phyloP scores from a whole-genome alignment of 64 coral and sea anemone species.

The Anthopleura sola region DNA sequence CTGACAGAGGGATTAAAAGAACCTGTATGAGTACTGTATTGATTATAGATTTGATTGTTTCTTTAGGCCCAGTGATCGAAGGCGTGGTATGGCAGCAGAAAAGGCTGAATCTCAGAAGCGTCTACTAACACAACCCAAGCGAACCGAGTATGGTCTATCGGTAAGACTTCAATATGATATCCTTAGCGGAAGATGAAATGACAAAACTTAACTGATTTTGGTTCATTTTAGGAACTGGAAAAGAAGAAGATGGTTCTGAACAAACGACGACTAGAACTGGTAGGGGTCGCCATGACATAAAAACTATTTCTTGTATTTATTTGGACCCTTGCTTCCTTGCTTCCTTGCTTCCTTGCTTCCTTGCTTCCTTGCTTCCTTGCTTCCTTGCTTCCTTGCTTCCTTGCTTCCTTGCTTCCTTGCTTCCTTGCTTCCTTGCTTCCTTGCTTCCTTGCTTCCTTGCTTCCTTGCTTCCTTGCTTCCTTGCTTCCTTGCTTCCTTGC shows the following conservation, averaged over 20 bases:
- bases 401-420: background rate
- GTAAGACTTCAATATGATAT: constrained; percentile 39
- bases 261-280: constrained; percentile 70
- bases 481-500: too few species aligned
- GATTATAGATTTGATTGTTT: background rate
- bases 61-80: constrained; percentile 79
- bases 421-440: too few species aligned
- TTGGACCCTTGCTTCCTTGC: background rate
- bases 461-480: too few species aligned
- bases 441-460: too few species aligned
- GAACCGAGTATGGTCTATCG: constrained; percentile 80
- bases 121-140: constrained; percentile 73
- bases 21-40: too few species aligned
- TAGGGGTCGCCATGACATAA: too few species aligned
- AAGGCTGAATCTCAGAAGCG: constrained; percentile 85
- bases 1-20: too few species aligned
- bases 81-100: constrained; percentile 77
- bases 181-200: background rate
- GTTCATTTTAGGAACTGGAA: constrained; percentile 58
- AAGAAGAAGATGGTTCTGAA: constrained; percentile 86
- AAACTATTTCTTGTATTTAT: too few species aligned
- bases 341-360: background rate
- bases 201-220: background rate
- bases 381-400: too few species aligned
- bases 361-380: background rate